phyloP scores from a whole-genome alignment of 2,888 invertebrate species.

The Scaptomyza reducta region DNA sequence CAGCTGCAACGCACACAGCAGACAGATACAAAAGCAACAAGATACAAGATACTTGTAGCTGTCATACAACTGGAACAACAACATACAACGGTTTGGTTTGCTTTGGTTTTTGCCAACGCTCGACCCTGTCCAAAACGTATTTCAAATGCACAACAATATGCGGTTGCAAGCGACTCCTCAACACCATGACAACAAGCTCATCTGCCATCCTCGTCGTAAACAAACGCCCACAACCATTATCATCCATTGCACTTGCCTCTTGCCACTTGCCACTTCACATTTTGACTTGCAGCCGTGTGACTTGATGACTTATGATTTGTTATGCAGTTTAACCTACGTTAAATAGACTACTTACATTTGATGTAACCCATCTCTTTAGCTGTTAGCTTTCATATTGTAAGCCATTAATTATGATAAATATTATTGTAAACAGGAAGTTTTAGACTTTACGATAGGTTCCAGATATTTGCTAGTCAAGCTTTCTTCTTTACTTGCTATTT shows the following conservation, averaged over 20 bases:
- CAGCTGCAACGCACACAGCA: conserved; percentile 12
- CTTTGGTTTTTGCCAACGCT: neutral
- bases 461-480: neutral
- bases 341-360: conserved; percentile 16
- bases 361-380: conserved; percentile 21
- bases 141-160: conserved; percentile 35
- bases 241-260: conserved; percentile 18
- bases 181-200: neutral
- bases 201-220: neutral
- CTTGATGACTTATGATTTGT: conserved; percentile 35
- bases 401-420: neutral
- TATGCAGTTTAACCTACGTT: conserved; percentile 1
- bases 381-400: conserved; percentile 3
- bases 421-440: too few relatives aligned
- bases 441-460: too few relatives aligned
- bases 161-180: conserved; percentile 9
- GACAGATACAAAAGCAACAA: conserved; percentile 1
- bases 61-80: conserved; percentile 25
- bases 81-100: conserved; percentile 15
- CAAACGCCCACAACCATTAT: neutral
- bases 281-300: conserved; percentile 11
- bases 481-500: too few relatives aligned
- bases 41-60: conserved; percentile 33
- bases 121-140: neutral
- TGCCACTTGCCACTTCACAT: conserved; percentile 25